Evolutionary conservation across 2,113 vertebrate genomes (phyloP).

Genomic region (Crotalus tigris): DNA sequence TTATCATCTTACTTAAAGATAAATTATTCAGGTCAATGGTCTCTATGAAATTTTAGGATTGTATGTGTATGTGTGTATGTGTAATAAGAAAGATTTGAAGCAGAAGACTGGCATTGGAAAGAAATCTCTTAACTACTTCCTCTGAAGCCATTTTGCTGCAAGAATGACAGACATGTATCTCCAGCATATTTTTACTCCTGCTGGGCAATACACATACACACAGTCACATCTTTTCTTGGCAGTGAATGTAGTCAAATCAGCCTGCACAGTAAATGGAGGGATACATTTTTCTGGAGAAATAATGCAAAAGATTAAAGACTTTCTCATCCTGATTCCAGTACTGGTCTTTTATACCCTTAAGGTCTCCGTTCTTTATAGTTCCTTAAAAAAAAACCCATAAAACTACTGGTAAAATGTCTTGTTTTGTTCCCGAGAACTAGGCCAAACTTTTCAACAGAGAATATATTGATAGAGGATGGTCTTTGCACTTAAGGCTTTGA

Average conservation of each 20-base stretch:
- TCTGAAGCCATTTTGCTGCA: background rate
- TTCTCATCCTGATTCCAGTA: background rate
- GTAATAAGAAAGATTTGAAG: background rate
- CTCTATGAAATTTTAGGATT: background rate
- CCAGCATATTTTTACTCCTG: background rate
- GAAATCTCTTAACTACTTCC: background rate
- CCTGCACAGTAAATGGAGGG: background rate
- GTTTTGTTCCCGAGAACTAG: background rate
- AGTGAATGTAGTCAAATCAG: background rate
- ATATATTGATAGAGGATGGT: background rate
- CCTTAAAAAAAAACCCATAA: background rate
- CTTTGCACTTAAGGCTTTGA: constrained; percentile 33
- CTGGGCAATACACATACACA: background rate
- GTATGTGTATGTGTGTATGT: background rate
- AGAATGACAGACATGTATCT: background rate
- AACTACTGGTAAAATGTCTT: background rate
- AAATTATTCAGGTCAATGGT: background rate
- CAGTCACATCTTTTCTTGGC: background rate
- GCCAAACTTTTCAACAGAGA: background rate
- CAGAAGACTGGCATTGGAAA: background rate
- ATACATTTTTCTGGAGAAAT: background rate
- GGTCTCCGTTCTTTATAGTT: background rate
- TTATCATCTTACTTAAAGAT: background rate
- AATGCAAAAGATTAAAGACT: background rate
- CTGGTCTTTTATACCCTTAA: background rate